phyloP scores from a whole-genome alignment of 2,113 vertebrate genomes.

The Anolis sagrei region DNA sequence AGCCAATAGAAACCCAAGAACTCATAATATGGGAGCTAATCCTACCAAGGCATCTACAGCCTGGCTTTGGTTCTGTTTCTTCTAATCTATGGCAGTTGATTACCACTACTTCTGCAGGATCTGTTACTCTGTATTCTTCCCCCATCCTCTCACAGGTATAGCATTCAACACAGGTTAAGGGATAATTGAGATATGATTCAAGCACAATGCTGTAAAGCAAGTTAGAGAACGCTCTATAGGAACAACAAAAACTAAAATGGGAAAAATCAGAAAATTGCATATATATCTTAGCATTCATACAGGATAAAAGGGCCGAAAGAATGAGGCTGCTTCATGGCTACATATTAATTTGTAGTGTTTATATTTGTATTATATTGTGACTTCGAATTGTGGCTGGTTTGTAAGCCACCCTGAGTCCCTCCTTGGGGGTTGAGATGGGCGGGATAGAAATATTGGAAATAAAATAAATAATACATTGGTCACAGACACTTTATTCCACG shows the following conservation, averaged over 20 bases:
- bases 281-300: neutral
- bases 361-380: too few relatives aligned
- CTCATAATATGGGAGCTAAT: neutral
- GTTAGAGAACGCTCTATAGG: neutral
- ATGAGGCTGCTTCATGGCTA: too few relatives aligned
- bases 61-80: neutral
- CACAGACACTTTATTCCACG: neutral
- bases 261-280: neutral
- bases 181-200: neutral
- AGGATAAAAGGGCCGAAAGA: neutral
- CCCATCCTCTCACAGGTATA: too few relatives aligned
- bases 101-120: neutral
- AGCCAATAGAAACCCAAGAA: neutral
- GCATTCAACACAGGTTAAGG: neutral
- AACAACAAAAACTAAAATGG: neutral
- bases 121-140: neutral
- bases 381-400: too few relatives aligned
- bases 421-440: too few relatives aligned
- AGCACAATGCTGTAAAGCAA: neutral
- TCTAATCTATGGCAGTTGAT: neutral
- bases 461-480: too few relatives aligned
- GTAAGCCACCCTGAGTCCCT: too few relatives aligned
- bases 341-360: too few relatives aligned
- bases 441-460: too few relatives aligned
- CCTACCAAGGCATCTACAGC: neutral